Evolutionary conservation across 2,797 vertebrate genomes (phyloP).

Genomic region (Salmo trutta): DNA sequence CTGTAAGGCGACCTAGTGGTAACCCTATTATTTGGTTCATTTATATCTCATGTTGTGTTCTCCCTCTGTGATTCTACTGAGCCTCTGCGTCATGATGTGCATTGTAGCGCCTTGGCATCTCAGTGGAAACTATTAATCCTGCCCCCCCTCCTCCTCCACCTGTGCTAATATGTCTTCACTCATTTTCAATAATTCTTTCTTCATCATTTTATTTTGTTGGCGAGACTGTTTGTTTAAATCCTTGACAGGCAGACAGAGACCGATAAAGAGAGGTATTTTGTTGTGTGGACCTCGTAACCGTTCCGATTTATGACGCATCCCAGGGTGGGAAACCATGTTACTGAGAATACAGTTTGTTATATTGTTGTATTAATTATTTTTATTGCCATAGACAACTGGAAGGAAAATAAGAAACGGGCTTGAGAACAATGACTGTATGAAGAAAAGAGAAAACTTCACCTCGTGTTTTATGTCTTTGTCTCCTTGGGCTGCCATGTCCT

Average conservation of each 20-base stretch:
- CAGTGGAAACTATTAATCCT: too few relatives aligned
- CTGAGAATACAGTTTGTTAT: constrained; percentile 29
- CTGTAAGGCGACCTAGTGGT: not conserved
- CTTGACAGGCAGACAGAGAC: not conserved
- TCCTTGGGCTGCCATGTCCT: not conserved
- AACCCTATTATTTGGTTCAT: not conserved
- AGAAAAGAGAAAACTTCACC: not conserved
- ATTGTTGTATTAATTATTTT: constrained; percentile 44
- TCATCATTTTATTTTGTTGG: not conserved
- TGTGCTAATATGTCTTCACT: not conserved
- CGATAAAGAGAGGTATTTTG: constrained; percentile 14
- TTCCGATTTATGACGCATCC: constrained; percentile 33
- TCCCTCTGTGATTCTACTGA: not conserved
- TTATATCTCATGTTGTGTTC: not conserved
- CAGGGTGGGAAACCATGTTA: constrained; percentile 28
- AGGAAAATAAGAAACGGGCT: constrained; percentile 31
- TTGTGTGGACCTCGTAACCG: constrained; percentile 15
- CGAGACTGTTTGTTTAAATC: not conserved
- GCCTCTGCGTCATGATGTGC: not conserved
- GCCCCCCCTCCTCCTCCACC: not conserved
- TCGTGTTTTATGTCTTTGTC: not conserved
- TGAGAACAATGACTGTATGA: constrained; percentile 10
- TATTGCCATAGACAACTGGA: constrained; percentile 28
- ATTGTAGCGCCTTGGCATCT: not conserved
- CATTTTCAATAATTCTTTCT: not conserved